Evolutionary conservation across 2,797 vertebrate genomes (phyloP).

Genomic region (Mionectes olivaceus): DNA sequence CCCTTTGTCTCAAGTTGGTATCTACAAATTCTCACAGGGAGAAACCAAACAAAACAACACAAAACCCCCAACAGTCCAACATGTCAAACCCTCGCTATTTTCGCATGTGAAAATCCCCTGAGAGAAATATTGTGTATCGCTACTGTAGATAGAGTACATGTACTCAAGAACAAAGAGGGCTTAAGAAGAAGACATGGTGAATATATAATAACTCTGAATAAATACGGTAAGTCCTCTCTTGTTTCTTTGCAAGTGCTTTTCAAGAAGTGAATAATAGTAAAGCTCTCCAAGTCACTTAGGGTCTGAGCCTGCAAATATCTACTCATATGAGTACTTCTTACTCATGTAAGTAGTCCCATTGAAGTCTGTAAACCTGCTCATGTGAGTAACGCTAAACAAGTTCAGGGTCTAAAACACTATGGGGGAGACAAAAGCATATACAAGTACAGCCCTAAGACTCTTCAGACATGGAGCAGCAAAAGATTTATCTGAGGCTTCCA

Average conservation of each 20-base stretch:
- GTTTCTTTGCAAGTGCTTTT: constrained; percentile 74
- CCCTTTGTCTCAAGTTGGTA: constrained; percentile 51
- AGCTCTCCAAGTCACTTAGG: constrained; percentile 72
- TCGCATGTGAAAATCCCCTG: constrained; percentile 50
- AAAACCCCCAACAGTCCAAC: constrained; percentile 31
- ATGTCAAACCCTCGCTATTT: constrained; percentile 20
- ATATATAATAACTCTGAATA: constrained; percentile 75
- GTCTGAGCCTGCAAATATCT: constrained; percentile 73
- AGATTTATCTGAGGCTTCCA: constrained; percentile 73
- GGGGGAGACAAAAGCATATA: constrained; percentile 72
- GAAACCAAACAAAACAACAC: constrained; percentile 53
- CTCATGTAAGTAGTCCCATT: constrained; percentile 68
- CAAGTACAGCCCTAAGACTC: constrained; percentile 72
- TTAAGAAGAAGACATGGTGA: constrained; percentile 73
- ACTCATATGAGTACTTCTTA: constrained; percentile 72
- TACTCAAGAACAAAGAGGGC: constrained; percentile 72
- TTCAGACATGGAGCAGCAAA: constrained; percentile 72
- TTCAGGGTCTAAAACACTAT: constrained; percentile 73
- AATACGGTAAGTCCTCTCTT: constrained; percentile 73
- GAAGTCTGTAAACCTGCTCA: constrained; percentile 71
- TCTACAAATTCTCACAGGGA: constrained; percentile 45
- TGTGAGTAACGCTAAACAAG: constrained; percentile 73
- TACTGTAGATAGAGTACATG: constrained; percentile 66
- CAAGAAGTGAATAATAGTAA: constrained; percentile 73
- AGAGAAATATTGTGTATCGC: constrained; percentile 59